phyloP scores from a whole-genome alignment of 2,888 invertebrate species.

The Xylocampa areola region DNA sequence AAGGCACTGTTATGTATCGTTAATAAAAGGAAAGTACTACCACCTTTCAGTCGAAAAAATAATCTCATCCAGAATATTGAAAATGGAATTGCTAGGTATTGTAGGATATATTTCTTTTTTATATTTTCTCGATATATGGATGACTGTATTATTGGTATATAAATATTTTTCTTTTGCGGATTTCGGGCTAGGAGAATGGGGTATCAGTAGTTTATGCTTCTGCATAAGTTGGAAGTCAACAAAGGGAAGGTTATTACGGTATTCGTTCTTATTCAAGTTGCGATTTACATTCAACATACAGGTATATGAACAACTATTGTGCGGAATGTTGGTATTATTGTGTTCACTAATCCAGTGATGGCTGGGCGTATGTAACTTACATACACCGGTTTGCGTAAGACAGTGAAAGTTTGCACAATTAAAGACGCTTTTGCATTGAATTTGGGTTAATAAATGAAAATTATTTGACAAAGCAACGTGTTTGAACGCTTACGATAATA shows the following conservation, averaged over 20 bases:
- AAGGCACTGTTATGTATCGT: slow-evolving; percentile 42
- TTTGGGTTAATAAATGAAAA: no score
- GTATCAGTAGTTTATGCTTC: slow-evolving; percentile 31
- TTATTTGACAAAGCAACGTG: no score
- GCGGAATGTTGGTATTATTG: background rate
- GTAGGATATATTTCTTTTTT: slow-evolving; percentile 46
- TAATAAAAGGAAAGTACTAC: slow-evolving; percentile 29
- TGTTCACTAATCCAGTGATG: slow-evolving; percentile 3
- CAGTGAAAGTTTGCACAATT: no score
- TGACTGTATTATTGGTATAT: slow-evolving; percentile 48
- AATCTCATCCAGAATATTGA: slow-evolving; percentile 53
- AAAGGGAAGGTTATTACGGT: slow-evolving; percentile 34
- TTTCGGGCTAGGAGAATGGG: slow-evolving; percentile 27
- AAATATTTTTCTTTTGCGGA: slow-evolving; percentile 44
- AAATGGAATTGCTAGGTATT: slow-evolving; percentile 53
- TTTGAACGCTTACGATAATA: no score
- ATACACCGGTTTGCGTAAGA: no score
- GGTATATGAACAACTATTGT: slow-evolving; percentile 1
- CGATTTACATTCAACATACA: slow-evolving; percentile 38
- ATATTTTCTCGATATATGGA: slow-evolving; percentile 53
- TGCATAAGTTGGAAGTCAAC: slow-evolving; percentile 38
- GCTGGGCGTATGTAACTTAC: background rate
- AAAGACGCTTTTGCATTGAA: no score
- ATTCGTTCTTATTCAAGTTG: slow-evolving; percentile 31
- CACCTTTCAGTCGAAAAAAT: slow-evolving; percentile 32